A percentile compares a stretch with the other conserved stretches of the same genome.
Evolutionary conservation across 1,140 invertebrate species (phyloP).

Genomic region (Sycophila sp.): DNA sequence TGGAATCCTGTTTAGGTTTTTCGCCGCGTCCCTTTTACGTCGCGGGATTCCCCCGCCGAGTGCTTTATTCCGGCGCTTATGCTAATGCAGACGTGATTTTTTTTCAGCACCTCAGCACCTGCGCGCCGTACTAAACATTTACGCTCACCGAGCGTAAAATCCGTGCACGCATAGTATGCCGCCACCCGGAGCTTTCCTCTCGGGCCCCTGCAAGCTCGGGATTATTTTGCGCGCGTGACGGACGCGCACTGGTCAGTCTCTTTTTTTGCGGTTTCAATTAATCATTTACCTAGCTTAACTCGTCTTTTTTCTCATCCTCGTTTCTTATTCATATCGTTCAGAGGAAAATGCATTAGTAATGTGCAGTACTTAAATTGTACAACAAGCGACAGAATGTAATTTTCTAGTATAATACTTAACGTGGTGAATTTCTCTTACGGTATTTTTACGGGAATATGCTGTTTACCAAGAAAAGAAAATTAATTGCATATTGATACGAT

Average conservation of each 20-base stretch:
- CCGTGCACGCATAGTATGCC: background rate
- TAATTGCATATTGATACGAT: too few species aligned
- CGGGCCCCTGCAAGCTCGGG: background rate
- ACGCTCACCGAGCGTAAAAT: slow-evolving; percentile 35
- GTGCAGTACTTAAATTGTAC: too few species aligned
- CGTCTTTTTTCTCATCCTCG: too few species aligned
- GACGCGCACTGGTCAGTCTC: background rate
- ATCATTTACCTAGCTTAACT: too few species aligned
- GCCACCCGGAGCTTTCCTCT: background rate
- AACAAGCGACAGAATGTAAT: too few species aligned
- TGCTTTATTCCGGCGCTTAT: slow-evolving; percentile 67
- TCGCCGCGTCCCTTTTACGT: slow-evolving; percentile 41
- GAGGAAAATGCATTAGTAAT: too few species aligned
- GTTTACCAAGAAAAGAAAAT: too few species aligned
- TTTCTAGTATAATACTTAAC: too few species aligned
- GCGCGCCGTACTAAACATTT: slow-evolving; percentile 56
- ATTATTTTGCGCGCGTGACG: background rate
- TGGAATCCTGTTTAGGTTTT: slow-evolving; percentile 38
- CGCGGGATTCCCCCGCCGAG: slow-evolving; percentile 59
- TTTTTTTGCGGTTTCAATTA: too few species aligned
- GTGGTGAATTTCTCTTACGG: too few species aligned
- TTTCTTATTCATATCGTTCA: too few species aligned
- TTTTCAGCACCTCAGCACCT: slow-evolving; percentile 61
- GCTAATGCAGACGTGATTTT: slow-evolving; percentile 67
- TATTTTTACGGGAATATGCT: too few species aligned